These are phyloP conservation scores for Toxonevra muliebris DNA, from an alignment of 2,888 invertebrate species.

Conservation along the genomic window DNA sequence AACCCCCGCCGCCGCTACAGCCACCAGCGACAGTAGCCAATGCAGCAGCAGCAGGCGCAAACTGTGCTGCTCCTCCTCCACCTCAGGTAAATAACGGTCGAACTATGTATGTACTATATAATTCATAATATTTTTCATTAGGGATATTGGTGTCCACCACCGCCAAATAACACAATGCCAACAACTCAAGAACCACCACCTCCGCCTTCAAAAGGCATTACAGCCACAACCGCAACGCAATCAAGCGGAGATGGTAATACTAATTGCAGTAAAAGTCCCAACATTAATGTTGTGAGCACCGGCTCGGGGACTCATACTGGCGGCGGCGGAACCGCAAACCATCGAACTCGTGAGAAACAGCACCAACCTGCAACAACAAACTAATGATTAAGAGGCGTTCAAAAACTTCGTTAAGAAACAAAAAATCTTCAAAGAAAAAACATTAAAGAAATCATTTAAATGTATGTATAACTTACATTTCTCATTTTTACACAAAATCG, in stretches of 20 bases:
- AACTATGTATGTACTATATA: constrained; percentile 7
- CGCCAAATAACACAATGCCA: constrained; percentile 20
- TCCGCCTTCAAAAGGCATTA: constrained; percentile 10
- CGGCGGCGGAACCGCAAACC: too few species aligned
- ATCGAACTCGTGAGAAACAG: too few species aligned
- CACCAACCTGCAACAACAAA: too few species aligned
- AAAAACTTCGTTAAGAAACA: too few species aligned
- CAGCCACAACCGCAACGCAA: not conserved
- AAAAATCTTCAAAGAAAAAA: too few species aligned
- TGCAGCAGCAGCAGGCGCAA: not conserved
- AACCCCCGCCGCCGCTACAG: not conserved
- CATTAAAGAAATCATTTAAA: too few species aligned
- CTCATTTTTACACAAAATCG: too few species aligned
- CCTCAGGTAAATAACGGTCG: constrained; percentile 33
- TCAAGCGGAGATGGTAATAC: not conserved
- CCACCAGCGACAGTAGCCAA: constrained; percentile 41
- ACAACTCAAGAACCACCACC: constrained; percentile 31
- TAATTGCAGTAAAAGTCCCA: too few species aligned
- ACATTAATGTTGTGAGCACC: too few species aligned
- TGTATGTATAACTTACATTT: too few species aligned
- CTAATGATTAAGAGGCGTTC: too few species aligned
- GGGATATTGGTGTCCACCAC: constrained; percentile 17
- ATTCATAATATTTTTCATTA: constrained; percentile 29
- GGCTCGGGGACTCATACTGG: too few species aligned
- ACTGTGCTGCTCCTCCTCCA: constrained; percentile 41